These are phyloP conservation scores for Pangasius macronema DNA, from an alignment of 2,797 vertebrate species.

Conservation along the genomic window DNA sequence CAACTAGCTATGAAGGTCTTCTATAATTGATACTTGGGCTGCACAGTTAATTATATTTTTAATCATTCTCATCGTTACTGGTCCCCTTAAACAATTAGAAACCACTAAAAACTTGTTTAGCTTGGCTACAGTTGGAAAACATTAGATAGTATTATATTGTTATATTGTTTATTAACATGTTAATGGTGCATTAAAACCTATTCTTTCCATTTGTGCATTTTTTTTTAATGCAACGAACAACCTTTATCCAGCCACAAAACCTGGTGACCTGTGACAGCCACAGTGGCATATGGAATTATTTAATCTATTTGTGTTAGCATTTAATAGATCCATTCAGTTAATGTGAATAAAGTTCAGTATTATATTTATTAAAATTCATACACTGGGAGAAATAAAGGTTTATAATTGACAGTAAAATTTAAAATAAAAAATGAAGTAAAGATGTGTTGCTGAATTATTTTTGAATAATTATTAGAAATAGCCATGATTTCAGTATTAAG, in stretches of 20 bases:
- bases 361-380: background rate
- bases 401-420: background rate
- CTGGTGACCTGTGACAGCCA: background rate
- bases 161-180: background rate
- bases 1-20: slow-evolving; percentile 7
- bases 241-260: background rate
- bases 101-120: background rate
- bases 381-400: background rate
- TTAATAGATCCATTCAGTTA: background rate
- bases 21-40: background rate
- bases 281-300: background rate
- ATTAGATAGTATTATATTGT: background rate
- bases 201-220: background rate
- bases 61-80: background rate
- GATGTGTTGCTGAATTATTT: background rate
- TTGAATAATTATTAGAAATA: background rate
- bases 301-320: background rate
- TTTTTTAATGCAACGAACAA: background rate
- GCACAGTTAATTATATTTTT: background rate
- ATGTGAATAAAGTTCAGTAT: background rate
- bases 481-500: background rate
- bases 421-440: background rate
- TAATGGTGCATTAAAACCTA: background rate
- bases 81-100: background rate
- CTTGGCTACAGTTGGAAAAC: background rate